phyloP scores from a whole-genome alignment of 1,140 invertebrate genomes.

The Holcopasites calliopsidis region DNA sequence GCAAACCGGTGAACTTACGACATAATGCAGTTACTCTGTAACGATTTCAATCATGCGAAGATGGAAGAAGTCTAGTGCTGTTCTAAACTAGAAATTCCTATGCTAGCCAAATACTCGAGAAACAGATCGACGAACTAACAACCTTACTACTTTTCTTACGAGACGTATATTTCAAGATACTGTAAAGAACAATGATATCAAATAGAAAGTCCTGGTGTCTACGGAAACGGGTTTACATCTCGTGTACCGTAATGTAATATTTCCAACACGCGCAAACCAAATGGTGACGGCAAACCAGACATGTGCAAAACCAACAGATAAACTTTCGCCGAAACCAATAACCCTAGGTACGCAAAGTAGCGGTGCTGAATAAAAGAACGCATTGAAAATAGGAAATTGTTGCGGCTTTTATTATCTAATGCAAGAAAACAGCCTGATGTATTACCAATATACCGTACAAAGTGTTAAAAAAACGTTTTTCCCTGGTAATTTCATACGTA shows the following conservation, averaged over 20 bases:
- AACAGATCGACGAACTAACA: slow-evolving; percentile 28
- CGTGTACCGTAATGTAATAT: slow-evolving; percentile 23
- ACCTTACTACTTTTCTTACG: slow-evolving; percentile 5
- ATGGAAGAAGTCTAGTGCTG: slow-evolving; percentile 49
- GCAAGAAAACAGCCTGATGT: not conserved
- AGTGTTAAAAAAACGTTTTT: no score
- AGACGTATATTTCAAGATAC: slow-evolving; percentile 21
- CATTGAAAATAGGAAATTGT: not conserved
- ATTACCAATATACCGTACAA: not conserved
- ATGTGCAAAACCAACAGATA: slow-evolving; percentile 53
- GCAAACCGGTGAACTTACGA: slow-evolving; percentile 17
- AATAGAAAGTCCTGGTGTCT: slow-evolving; percentile 40
- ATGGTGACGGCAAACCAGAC: slow-evolving; percentile 49
- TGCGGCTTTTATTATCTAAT: not conserved
- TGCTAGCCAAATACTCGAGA: slow-evolving; percentile 46
- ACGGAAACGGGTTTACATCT: slow-evolving; percentile 43
- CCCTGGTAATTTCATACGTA: no score
- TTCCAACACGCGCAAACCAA: slow-evolving; percentile 70
- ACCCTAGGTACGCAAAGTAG: slow-evolving; percentile 23
- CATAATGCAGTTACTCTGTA: slow-evolving; percentile 35
- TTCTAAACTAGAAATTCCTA: slow-evolving; percentile 56
- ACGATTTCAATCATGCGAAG: slow-evolving; percentile 47
- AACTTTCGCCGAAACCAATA: slow-evolving; percentile 19
- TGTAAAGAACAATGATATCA: slow-evolving; percentile 1
- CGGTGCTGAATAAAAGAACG: slow-evolving; percentile 7